Evolutionary conservation across 2,113 vertebrate species (phyloP).

Genomic region (Mormoops blainvillei): DNA sequence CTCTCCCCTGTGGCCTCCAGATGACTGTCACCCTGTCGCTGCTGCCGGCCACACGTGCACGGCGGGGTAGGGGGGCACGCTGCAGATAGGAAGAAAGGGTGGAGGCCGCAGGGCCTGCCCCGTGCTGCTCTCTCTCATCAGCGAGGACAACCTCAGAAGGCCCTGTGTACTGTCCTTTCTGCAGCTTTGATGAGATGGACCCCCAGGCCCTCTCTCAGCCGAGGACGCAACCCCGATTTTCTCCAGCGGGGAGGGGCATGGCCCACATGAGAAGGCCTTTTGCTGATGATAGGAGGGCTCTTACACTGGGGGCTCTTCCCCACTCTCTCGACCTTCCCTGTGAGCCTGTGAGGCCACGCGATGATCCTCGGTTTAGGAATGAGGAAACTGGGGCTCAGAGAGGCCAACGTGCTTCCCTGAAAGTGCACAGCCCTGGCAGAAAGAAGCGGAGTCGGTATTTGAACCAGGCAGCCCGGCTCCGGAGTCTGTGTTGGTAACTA

Average conservation of each 20-base stretch:
- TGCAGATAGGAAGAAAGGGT: neutral
- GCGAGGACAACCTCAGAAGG: neutral
- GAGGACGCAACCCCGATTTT: neutral
- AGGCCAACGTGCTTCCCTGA: neutral
- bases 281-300: neutral
- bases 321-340: too few relatives aligned
- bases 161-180: too few relatives aligned
- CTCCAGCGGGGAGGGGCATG: neutral
- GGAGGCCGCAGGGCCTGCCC: neutral
- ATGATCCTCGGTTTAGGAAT: too few relatives aligned
- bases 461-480: neutral
- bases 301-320: rapidly evolving
- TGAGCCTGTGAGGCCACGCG: rapidly evolving
- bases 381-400: neutral
- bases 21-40: neutral
- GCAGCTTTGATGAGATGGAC: neutral
- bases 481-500: rapidly evolving
- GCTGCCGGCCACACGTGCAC: neutral
- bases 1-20: neutral
- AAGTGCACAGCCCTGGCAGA: neutral
- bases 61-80: too few relatives aligned
- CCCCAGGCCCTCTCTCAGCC: neutral
- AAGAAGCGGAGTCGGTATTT: neutral
- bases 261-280: neutral
- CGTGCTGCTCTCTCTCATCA: neutral